phyloP scores from a whole-genome alignment of 2,113 vertebrate genomes.

The Dromaius novaehollandiae region DNA sequence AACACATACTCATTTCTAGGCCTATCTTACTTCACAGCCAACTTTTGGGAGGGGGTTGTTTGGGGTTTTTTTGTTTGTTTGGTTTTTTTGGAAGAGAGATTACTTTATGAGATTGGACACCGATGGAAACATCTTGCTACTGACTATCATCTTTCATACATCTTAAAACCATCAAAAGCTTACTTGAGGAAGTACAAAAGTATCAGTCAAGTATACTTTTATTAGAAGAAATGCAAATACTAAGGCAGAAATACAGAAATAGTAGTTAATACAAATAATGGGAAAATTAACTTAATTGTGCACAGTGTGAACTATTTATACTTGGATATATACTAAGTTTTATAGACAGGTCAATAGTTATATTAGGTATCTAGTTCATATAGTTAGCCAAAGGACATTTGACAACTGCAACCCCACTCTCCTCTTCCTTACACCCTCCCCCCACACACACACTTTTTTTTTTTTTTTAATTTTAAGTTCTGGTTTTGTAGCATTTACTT shows the following conservation, averaged over 20 bases:
- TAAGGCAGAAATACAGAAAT: neutral
- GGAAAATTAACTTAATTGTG: too few relatives aligned
- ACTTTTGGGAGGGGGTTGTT: neutral
- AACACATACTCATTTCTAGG: neutral
- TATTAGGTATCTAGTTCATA: neutral
- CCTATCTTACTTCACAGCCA: rapidly evolving
- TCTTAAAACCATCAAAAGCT: neutral
- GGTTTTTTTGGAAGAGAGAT: neutral
- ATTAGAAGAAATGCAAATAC: neutral
- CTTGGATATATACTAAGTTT: neutral
- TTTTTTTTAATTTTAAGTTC: neutral
- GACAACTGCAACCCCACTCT: neutral
- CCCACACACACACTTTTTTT: too few relatives aligned
- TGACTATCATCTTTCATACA: neutral
- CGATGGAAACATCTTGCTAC: neutral
- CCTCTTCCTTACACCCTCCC: too few relatives aligned
- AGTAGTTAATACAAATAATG: too few relatives aligned
- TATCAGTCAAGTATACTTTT: neutral
- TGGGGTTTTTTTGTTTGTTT: too few relatives aligned
- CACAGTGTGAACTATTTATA: too few relatives aligned
- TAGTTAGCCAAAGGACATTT: neutral
- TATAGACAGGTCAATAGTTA: neutral
- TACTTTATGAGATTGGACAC: neutral
- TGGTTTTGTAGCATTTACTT: neutral
- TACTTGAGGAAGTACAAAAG: neutral